A percentile compares a stretch with the other conserved stretches of the same genome.
These are phyloP conservation scores for Cryptus armator DNA, from an alignment of 2,888 invertebrate genomes.

Conservation along the genomic window DNA sequence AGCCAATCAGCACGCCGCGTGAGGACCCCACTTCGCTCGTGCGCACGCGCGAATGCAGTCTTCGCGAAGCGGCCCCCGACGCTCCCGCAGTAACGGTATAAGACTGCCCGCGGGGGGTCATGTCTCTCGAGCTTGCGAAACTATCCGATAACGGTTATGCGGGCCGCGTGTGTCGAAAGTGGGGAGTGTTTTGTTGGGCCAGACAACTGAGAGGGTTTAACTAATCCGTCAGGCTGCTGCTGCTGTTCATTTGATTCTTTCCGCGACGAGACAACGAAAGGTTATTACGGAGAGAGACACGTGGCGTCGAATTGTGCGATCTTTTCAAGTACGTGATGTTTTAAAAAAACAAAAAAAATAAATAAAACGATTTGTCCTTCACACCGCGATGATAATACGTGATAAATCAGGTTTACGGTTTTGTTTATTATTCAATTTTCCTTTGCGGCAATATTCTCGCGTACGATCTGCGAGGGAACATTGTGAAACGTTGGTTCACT, in stretches of 20 bases:
- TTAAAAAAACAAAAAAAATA: constrained; percentile 1
- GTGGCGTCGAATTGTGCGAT: constrained; percentile 3
- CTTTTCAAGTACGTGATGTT: constrained; percentile 12
- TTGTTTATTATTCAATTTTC: background rate
- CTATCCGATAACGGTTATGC: background rate
- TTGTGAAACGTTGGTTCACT: background rate
- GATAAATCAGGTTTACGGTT: background rate
- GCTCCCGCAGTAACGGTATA: background rate
- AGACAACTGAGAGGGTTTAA: background rate
- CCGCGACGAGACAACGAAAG: constrained; percentile 38
- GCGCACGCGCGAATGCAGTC: background rate
- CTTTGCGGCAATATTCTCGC: constrained; percentile 9
- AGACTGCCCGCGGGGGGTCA: background rate
- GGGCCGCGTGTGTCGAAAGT: background rate
- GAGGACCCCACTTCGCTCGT: background rate
- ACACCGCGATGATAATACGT: constrained; percentile 38
- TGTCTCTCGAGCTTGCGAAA: background rate
- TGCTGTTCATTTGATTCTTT: background rate
- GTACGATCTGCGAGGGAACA: background rate
- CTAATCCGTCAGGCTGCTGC: background rate
- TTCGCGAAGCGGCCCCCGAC: background rate
- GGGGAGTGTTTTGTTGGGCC: background rate
- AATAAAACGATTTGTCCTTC: constrained; percentile 10
- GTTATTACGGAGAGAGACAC: constrained; percentile 2
- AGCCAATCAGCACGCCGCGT: background rate